Percentiles rank a stretch among this genome's conserved stretches.
Conservation (phyloP, 2,888 invertebrate genomes). For the Chelonus formosanus region DNA sequence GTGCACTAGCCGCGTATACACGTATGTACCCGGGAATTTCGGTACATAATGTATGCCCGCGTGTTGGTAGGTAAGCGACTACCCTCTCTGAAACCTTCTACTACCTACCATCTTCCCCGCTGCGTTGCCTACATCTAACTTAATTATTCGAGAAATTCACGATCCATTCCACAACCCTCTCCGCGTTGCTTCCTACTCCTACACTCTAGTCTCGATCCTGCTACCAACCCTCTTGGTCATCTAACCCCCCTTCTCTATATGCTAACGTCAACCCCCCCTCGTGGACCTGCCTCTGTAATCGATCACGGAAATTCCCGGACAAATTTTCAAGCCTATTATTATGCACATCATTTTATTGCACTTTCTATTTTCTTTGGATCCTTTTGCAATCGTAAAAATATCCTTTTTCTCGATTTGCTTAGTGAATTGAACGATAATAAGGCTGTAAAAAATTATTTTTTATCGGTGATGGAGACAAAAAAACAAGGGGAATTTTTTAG, state of each 20-base stretch:
- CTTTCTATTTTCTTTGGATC: no score
- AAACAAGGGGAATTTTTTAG: no score
- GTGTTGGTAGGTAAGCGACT: constrained; percentile 63
- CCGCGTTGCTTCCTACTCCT: constrained; percentile 24
- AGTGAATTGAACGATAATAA: no score
- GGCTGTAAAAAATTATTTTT: no score
- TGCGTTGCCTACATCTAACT: constrained; percentile 60
- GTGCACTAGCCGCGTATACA: constrained; percentile 37
- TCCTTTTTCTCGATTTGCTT: no score
- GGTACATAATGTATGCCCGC: constrained; percentile 62
- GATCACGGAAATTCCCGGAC: no score
- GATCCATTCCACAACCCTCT: constrained; percentile 59
- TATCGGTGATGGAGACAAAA: no score
- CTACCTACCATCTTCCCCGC: constrained; percentile 20
- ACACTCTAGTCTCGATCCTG: constrained; percentile 33
- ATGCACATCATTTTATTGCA: no score
- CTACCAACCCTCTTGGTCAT: constrained; percentile 32
- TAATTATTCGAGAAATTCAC: constrained; percentile 66
- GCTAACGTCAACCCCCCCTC: no score
- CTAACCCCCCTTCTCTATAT: neutral
- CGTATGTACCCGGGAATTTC: constrained; percentile 51
- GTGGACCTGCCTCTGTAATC: no score
- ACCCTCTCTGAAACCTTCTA: constrained; percentile 30
- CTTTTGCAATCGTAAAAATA: no score
- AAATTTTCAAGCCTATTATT: no score